phyloP scores from a whole-genome alignment of 1,140 invertebrate genomes.

The Dreissena polymorpha region DNA sequence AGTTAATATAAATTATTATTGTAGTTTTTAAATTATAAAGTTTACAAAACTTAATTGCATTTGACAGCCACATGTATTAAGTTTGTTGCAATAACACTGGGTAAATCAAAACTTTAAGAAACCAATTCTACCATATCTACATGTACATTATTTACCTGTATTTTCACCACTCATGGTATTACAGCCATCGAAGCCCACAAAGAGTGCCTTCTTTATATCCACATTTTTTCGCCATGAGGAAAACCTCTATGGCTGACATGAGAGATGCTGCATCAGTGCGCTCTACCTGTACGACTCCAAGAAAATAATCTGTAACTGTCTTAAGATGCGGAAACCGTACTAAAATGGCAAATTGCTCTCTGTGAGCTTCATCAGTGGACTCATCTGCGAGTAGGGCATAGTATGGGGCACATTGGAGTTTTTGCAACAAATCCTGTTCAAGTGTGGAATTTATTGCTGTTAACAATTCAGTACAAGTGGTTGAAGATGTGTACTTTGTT shows the following conservation, averaged over 20 bases:
- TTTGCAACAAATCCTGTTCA: not conserved
- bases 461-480: not conserved
- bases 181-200: conserved; percentile 30
- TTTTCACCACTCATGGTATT: conserved; percentile 21
- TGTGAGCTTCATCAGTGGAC: conserved; percentile 36
- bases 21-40: too few species aligned
- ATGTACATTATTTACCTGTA: not conserved
- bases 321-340: not conserved
- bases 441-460: conserved; percentile 3
- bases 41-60: too few species aligned
- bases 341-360: conserved; percentile 27
- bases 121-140: too few species aligned
- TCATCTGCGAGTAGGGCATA: conserved; percentile 24
- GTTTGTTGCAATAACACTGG: too few species aligned
- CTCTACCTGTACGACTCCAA: conserved; percentile 5
- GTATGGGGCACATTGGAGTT: not conserved
- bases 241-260: conserved; percentile 5
- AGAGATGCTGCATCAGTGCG: conserved; percentile 18
- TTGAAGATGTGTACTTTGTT: conserved; percentile 10
- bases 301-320: conserved; percentile 1
- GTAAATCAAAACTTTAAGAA: too few species aligned
- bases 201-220: conserved; percentile 24
- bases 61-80: too few species aligned
- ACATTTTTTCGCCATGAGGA: conserved; percentile 10
- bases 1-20: too few species aligned